Conservation (phyloP, 1,140 invertebrate genomes). For the Pantala flavescens region DNA sequence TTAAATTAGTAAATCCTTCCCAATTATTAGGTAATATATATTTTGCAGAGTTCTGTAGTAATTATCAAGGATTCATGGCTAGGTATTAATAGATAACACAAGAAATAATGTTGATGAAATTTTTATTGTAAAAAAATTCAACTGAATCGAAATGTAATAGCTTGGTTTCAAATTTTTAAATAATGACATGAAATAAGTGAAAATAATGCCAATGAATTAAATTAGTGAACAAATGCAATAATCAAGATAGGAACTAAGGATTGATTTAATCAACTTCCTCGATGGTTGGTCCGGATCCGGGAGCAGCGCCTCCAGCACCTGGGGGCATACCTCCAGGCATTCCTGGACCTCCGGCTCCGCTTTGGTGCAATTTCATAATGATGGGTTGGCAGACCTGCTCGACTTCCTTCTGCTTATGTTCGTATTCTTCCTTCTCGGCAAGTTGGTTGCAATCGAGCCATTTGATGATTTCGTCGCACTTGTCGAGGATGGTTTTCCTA, state of each 20-base stretch:
- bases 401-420: conserved; percentile 33
- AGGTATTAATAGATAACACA: no score
- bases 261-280: conserved; percentile 49
- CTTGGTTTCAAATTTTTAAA: no score
- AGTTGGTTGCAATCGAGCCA: conserved; percentile 38
- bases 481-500: conserved; percentile 28
- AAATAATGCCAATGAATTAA: background rate
- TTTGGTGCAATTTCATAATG: conserved; percentile 30
- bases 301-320: conserved; percentile 41
- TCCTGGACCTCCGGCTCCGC: conserved; percentile 33
- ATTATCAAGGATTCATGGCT: no score
- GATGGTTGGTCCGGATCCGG: conserved; percentile 49
- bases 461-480: conserved; percentile 33
- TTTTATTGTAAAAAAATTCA: no score
- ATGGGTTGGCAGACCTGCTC: conserved; percentile 25
- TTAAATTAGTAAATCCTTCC: no score
- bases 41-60: no score
- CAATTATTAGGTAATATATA: no score
- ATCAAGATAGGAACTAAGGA: background rate
- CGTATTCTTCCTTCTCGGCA: conserved; percentile 37
- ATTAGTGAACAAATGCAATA: background rate
- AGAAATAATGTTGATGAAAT: no score
- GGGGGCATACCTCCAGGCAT: conserved; percentile 38
- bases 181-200: background rate
- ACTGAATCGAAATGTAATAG: no score